Percentiles rank a stretch among this genome's conserved stretches.
Evolutionary conservation across 2,113 vertebrate species (phyloP).

Genomic region (Naja naja): DNA sequence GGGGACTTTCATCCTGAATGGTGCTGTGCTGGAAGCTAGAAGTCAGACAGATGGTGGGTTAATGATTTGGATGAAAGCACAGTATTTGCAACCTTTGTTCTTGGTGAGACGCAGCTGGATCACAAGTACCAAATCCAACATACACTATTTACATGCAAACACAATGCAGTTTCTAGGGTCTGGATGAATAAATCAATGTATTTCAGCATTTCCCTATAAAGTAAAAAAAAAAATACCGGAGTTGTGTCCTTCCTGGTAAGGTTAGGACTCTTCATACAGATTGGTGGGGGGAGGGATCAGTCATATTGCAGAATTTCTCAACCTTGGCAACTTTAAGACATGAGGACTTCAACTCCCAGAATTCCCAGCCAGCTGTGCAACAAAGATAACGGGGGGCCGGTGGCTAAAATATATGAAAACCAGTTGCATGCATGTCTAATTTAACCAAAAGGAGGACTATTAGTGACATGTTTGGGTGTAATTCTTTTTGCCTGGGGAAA

Average conservation of each 20-base stretch:
- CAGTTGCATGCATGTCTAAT: background rate
- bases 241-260: too few relatives aligned
- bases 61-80: background rate
- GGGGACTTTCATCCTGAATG: conserved; percentile 60
- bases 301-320: too few relatives aligned
- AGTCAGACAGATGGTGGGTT: background rate
- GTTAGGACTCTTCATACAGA: too few relatives aligned
- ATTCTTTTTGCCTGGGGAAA: too few relatives aligned
- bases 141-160: background rate
- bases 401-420: background rate
- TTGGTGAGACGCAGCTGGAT: background rate
- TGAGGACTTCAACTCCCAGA: background rate
- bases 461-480: too few relatives aligned
- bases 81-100: background rate
- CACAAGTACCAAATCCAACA: background rate
- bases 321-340: background rate
- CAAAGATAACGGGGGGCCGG: background rate
- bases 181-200: background rate
- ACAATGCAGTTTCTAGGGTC: background rate
- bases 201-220: background rate
- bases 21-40: conserved; percentile 33
- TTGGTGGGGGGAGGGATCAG: too few relatives aligned
- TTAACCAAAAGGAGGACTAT: too few relatives aligned
- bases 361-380: background rate
- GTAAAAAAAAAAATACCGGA: background rate